A percentile compares a stretch with the other conserved stretches of the same genome.
These are phyloP conservation scores for Troides aeacus DNA, from an alignment of 2,888 invertebrate genomes.

Conservation along the genomic window DNA sequence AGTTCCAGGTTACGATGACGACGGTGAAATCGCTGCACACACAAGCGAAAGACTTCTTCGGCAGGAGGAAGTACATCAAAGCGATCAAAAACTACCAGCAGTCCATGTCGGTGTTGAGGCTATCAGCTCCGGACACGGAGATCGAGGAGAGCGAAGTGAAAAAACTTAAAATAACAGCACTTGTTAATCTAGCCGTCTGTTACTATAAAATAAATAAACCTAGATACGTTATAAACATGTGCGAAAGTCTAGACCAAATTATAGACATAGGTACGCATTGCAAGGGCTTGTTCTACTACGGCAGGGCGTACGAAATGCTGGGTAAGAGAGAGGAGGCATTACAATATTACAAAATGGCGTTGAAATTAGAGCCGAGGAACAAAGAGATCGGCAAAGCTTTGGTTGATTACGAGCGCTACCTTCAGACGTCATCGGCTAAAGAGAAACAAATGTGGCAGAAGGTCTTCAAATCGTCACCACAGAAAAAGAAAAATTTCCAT, in stretches of 20 bases:
- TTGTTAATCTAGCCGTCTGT: constrained; percentile 64
- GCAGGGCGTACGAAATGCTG: constrained; percentile 54
- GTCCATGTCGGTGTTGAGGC: constrained; percentile 50
- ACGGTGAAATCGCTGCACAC: constrained; percentile 57
- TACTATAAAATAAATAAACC: constrained; percentile 64
- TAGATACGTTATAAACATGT: constrained; percentile 58
- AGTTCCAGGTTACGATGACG: constrained; percentile 53
- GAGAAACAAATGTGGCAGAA: constrained; percentile 65
- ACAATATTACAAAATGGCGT: constrained; percentile 59
- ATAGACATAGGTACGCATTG: constrained; percentile 59
- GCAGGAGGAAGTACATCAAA: constrained; percentile 46
- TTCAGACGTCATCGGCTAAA: constrained; percentile 41
- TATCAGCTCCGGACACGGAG: constrained; percentile 48
- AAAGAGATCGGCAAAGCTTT: constrained; percentile 61
- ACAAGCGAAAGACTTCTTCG: constrained; percentile 54
- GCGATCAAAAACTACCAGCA: constrained; percentile 63
- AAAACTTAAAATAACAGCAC: constrained; percentile 52
- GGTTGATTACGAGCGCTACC: constrained; percentile 49
- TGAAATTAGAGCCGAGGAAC: constrained; percentile 68
- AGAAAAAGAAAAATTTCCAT: constrained; percentile 44
- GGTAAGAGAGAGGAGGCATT: constrained; percentile 56
- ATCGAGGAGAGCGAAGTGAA: constrained; percentile 49
- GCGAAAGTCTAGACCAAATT: constrained; percentile 56
- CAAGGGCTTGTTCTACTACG: constrained; percentile 65
- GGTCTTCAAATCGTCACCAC: constrained; percentile 46